Evolutionary conservation across 2,113 vertebrate species (phyloP).

Genomic region (Anser cygnoides): DNA sequence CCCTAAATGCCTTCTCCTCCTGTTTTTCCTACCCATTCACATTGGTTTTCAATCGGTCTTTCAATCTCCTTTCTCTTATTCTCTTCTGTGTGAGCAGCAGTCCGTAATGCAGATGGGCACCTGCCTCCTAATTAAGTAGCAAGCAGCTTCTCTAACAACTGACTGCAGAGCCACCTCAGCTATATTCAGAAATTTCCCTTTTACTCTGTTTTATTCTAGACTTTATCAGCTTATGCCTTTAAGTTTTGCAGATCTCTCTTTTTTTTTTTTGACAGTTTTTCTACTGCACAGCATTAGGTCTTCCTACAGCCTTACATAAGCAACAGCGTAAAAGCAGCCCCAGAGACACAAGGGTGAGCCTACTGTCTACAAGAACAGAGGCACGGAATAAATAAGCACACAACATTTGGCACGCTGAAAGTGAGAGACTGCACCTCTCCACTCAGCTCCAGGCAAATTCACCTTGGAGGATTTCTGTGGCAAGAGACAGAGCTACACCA

Average conservation of each 20-base stretch:
- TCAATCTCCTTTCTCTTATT: neutral
- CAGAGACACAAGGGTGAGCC: neutral
- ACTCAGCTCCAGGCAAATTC: neutral
- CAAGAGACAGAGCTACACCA: neutral
- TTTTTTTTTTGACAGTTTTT: neutral
- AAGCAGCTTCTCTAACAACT: neutral
- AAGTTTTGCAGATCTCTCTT: neutral
- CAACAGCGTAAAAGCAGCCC: neutral
- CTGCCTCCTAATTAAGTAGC: neutral
- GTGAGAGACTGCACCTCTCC: neutral
- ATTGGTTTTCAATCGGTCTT: neutral
- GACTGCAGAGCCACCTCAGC: constrained; percentile 2
- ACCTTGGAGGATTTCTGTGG: neutral
- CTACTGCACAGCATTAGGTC: neutral
- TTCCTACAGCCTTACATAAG: neutral
- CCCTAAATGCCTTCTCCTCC: neutral
- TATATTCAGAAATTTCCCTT: neutral
- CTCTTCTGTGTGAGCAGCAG: neutral
- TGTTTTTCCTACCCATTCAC: neutral
- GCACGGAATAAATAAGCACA: fast-evolving
- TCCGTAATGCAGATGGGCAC: neutral
- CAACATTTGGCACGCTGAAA: fast-evolving
- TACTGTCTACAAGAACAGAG: neutral
- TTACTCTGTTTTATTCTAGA: neutral
- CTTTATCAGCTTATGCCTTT: neutral